A percentile compares a stretch with the other conserved stretches of the same genome.
Evolutionary conservation across 2,797 vertebrate species (phyloP).

Genomic region (Artibeus jamaicensis): DNA sequence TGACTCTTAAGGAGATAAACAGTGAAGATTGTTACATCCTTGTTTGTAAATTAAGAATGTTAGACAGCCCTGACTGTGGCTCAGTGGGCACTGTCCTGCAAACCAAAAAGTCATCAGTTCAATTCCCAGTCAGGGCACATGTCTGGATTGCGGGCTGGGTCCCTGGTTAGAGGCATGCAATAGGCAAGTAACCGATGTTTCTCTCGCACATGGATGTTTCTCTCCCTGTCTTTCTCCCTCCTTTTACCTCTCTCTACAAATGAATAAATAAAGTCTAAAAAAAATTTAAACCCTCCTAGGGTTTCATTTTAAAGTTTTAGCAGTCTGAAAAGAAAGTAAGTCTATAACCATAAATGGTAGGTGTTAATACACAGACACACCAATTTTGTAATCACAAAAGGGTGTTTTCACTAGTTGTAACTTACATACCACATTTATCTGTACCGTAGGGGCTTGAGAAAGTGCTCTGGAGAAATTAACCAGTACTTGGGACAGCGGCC

Average conservation of each 20-base stretch:
- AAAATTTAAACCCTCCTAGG: neutral
- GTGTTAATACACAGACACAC: neutral
- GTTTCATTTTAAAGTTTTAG: slow-evolving; percentile 9
- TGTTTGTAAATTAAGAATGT: neutral
- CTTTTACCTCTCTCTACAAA: neutral
- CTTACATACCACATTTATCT: neutral
- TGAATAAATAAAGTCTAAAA: neutral
- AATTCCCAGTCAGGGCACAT: neutral
- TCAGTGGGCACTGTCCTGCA: neutral
- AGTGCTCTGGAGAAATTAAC: neutral
- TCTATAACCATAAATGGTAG: neutral
- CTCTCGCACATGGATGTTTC: neutral
- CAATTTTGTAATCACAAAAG: neutral
- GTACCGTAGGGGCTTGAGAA: neutral
- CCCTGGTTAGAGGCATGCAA: neutral
- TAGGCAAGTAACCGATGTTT: neutral
- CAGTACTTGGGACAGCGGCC: neutral
- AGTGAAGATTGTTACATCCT: neutral
- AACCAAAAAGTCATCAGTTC: neutral
- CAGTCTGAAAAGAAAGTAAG: neutral
- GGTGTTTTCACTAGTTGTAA: neutral
- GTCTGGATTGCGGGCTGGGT: neutral
- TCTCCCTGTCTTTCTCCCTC: neutral
- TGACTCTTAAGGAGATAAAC: neutral
- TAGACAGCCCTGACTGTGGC: neutral